These are phyloP conservation scores for Anthrax anthrax DNA, from an alignment of 2,888 invertebrate genomes.

Conservation along the genomic window DNA sequence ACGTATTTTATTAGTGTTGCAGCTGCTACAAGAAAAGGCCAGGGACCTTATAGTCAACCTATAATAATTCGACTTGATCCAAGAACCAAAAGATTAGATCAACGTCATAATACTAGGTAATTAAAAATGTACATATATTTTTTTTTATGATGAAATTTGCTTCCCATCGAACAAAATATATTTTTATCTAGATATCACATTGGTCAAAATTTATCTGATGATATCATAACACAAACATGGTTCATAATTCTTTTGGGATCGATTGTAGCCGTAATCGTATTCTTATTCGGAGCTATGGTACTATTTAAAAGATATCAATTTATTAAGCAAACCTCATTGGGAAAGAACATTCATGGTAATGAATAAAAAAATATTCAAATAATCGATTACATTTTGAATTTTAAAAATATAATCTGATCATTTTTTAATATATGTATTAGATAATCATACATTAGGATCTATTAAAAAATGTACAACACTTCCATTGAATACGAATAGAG, in stretches of 20 bases:
- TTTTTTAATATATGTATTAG: too few relatives aligned
- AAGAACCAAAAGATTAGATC: constrained; percentile 39
- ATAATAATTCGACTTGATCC: constrained; percentile 47
- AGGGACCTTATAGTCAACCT: constrained; percentile 65
- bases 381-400: too few relatives aligned
- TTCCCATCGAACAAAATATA: neutral
- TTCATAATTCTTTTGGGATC: constrained; percentile 77
- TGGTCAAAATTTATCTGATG: constrained; percentile 43
- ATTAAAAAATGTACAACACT: constrained; percentile 36
- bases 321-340: constrained; percentile 52
- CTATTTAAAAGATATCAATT: constrained; percentile 58
- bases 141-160: neutral
- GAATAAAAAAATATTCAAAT: too few relatives aligned
- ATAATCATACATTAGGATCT: constrained; percentile 37
- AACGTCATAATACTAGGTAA: constrained; percentile 26
- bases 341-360: constrained; percentile 21
- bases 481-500: constrained; percentile 31
- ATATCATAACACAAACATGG: constrained; percentile 76
- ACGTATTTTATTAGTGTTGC: constrained; percentile 74
- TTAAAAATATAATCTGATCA: too few relatives aligned
- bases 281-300: constrained; percentile 69
- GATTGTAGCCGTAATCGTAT: constrained; percentile 68
- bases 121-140: neutral
- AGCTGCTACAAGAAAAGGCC: constrained; percentile 65
- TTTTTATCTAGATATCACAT: constrained; percentile 37